phyloP scores from a whole-genome alignment of 2,797 vertebrate genomes.

The Pogoniulus pusillus region DNA sequence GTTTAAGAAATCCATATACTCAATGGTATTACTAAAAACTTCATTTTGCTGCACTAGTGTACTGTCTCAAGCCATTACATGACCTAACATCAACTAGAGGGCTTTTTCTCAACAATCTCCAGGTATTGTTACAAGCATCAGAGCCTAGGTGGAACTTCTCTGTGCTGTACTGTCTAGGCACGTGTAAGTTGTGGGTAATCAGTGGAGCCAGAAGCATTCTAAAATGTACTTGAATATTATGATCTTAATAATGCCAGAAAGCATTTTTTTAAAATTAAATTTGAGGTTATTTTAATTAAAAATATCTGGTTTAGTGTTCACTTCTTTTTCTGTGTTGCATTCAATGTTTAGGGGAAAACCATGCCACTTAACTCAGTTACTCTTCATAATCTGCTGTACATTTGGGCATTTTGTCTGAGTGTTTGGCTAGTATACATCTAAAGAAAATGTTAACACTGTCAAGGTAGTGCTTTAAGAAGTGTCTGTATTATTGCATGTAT shows the following conservation, averaged over 20 bases:
- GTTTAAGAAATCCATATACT: neutral
- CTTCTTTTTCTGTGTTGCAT: neutral
- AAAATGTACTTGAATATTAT: neutral
- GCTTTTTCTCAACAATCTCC: neutral
- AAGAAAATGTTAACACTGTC: neutral
- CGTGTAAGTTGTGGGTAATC: neutral
- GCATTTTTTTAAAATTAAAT: constrained; percentile 1
- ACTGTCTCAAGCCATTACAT: neutral
- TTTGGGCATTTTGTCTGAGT: neutral
- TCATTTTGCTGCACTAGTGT: neutral
- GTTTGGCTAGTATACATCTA: neutral
- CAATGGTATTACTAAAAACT: neutral
- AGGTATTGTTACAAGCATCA: constrained; percentile 1
- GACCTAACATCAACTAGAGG: neutral
- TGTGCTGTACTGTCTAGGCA: neutral
- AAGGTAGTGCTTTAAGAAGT: neutral
- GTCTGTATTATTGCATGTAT: neutral
- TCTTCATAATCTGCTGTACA: neutral
- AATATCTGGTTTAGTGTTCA: constrained; percentile 6
- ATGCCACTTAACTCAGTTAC: neutral
- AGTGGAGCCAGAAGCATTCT: constrained; percentile 6
- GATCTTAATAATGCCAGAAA: constrained; percentile 29
- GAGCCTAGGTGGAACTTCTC: neutral
- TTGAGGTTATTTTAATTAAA: constrained; percentile 37
- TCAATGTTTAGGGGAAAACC: constrained; percentile 9